Evolutionary conservation across 2,113 vertebrate species (phyloP).

Genomic region (Formicarius rufipectus): DNA sequence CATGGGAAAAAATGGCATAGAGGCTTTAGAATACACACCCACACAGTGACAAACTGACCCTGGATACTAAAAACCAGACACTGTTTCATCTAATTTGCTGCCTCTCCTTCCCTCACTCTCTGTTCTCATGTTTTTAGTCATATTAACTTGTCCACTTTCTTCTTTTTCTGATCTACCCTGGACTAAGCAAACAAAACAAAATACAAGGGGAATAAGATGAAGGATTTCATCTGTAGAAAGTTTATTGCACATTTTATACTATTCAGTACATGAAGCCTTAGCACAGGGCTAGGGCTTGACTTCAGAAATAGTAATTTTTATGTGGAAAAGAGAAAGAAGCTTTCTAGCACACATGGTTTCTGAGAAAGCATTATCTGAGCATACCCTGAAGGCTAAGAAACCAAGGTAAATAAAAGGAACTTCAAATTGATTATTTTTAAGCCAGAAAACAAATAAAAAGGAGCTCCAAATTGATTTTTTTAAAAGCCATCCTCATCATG

Average conservation of each 20-base stretch:
- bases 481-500: slow-evolving; percentile 25
- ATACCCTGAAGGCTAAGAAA: slow-evolving; percentile 20
- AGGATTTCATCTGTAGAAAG: neutral
- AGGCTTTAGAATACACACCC: no score
- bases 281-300: neutral
- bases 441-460: slow-evolving; percentile 50
- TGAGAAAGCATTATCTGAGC: slow-evolving; percentile 39
- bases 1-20: no score
- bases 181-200: neutral
- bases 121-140: neutral
- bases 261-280: neutral
- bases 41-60: no score
- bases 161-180: neutral
- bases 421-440: slow-evolving; percentile 55
- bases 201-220: neutral
- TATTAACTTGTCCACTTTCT: neutral
- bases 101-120: neutral
- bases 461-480: slow-evolving; percentile 50
- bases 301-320: neutral
- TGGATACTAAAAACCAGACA: no score
- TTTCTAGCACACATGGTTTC: slow-evolving; percentile 29
- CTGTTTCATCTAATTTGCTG: neutral
- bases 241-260: neutral
- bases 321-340: slow-evolving; percentile 24
- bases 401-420: slow-evolving; percentile 52